Conservation (phyloP, 1,140 invertebrate genomes). For the Samia ricini region DNA sequence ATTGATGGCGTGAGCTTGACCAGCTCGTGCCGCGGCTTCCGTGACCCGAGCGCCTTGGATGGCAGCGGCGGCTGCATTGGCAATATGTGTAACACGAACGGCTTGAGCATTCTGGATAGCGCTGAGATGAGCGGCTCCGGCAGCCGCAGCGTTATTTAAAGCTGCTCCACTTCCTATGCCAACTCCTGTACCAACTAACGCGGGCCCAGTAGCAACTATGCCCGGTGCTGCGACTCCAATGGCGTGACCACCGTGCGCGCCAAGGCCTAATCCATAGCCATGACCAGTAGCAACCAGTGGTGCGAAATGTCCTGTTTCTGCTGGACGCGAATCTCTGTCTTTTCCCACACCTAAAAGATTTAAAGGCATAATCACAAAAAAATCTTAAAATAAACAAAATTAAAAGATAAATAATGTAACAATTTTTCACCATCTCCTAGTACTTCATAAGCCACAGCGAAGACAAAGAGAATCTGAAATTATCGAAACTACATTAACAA, state of each 20-base stretch:
- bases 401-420: not conserved
- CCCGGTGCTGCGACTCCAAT: constrained; percentile 11
- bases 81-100: constrained; percentile 58
- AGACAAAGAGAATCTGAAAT: constrained; percentile 68
- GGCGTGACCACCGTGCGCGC: constrained; percentile 14
- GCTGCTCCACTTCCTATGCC: constrained; percentile 42
- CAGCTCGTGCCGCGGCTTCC: constrained; percentile 57
- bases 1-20: constrained; percentile 54
- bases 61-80: constrained; percentile 57
- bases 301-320: constrained; percentile 35
- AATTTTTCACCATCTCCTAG: constrained; percentile 54
- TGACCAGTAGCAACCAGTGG: constrained; percentile 26
- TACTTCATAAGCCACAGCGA: constrained; percentile 63
- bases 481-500: not conserved
- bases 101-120: constrained; percentile 71
- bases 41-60: constrained; percentile 60
- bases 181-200: constrained; percentile 25
- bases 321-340: constrained; percentile 42
- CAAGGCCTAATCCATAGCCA: constrained; percentile 22
- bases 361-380: constrained; percentile 1
- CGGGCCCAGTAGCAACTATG: constrained; percentile 14
- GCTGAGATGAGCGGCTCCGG: constrained; percentile 58
- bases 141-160: constrained; percentile 58
- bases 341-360: constrained; percentile 37
- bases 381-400: not conserved